Evolutionary conservation across 2,797 vertebrate genomes (phyloP).

Genomic region (Sebastes hubbsi): DNA sequence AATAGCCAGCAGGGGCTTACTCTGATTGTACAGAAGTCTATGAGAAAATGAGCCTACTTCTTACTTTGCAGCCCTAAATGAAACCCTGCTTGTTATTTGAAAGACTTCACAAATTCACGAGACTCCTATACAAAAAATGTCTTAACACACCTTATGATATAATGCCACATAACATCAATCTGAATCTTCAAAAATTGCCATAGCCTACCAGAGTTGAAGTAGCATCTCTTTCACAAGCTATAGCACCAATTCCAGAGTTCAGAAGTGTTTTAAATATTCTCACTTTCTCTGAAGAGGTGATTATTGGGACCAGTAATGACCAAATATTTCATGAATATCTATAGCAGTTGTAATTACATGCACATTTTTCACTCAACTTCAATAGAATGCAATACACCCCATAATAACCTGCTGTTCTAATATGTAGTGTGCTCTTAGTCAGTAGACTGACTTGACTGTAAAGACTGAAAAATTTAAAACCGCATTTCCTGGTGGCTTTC

Average conservation of each 20-base stretch:
- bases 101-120: not conserved
- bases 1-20: too few relatives aligned
- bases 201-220: not conserved
- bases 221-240: not conserved
- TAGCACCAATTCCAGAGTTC: not conserved
- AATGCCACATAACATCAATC: not conserved
- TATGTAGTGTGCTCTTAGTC: not conserved
- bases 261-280: not conserved
- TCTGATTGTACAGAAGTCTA: too few relatives aligned
- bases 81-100: not conserved
- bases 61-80: not conserved
- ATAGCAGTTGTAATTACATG: not conserved
- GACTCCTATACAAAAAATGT: not conserved
- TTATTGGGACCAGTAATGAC: not conserved
- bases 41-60: too few relatives aligned
- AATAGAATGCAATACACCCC: not conserved
- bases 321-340: not conserved
- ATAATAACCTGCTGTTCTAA: not conserved
- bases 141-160: not conserved
- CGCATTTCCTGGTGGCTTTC: not conserved
- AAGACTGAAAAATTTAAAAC: constrained; percentile 6
- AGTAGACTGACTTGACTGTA: not conserved
- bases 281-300: not conserved
- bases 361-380: not conserved
- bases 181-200: not conserved